Evolutionary conservation across 2,888 invertebrate species (phyloP).

Genomic region (Dryococelus australis): DNA sequence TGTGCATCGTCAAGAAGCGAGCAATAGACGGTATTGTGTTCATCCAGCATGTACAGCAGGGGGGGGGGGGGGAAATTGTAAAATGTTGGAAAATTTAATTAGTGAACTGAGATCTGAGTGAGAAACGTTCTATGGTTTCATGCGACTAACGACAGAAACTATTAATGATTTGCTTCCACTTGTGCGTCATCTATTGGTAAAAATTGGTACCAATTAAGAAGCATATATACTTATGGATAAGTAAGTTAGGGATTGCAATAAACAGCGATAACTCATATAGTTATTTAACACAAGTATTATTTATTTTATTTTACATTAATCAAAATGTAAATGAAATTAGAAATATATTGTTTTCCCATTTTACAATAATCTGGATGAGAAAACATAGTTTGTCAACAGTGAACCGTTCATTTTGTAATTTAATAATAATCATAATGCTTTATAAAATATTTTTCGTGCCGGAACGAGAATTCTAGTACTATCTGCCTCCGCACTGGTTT

Average conservation of each 20-base stretch:
- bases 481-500: no score
- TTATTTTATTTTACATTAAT: no score
- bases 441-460: no score
- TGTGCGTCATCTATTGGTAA: neutral
- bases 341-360: no score
- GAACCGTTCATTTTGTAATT: no score
- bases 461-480: no score
- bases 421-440: no score
- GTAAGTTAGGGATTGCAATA: constrained; percentile 8
- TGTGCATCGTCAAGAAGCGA: neutral
- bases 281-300: neutral
- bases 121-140: constrained; percentile 7
- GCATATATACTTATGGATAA: neutral
- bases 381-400: no score
- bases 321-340: no score
- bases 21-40: neutral
- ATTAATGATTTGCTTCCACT: neutral
- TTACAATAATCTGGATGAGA: no score
- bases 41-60: neutral
- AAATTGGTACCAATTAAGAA: constrained; percentile 3
- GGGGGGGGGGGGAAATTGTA: neutral
- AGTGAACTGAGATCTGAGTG: neutral
- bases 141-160: neutral
- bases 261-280: neutral
- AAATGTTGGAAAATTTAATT: constrained; percentile 12